These are phyloP conservation scores for Spodoptera littoralis DNA, from an alignment of 2,888 invertebrate genomes.

Conservation along the genomic window DNA sequence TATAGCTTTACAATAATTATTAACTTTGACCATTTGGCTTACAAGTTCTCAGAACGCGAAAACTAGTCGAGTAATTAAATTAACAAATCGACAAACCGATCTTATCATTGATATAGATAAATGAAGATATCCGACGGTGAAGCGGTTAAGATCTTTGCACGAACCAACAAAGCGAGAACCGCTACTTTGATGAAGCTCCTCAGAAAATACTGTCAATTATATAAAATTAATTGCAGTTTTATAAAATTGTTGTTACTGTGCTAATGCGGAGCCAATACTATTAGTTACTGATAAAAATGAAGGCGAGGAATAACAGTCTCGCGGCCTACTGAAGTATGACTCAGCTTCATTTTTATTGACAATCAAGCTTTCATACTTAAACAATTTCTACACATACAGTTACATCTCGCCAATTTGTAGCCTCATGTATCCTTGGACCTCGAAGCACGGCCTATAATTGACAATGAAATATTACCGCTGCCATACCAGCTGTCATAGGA, in stretches of 20 bases:
- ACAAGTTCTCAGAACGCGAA: conserved; percentile 22
- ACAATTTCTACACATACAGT: conserved; percentile 54
- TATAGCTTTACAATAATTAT: not conserved
- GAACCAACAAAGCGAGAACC: conserved; percentile 39
- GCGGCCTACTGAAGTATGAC: conserved; percentile 14
- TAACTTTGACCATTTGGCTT: conserved; percentile 1
- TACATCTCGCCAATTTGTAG: conserved; percentile 63
- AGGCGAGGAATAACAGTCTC: conserved; percentile 19
- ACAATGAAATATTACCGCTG: conserved; percentile 47
- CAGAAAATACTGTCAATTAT: conserved; percentile 48
- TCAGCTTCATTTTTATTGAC: conserved; percentile 40
- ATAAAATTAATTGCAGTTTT: conserved; percentile 44
- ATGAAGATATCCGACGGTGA: conserved; percentile 27
- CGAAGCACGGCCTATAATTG: conserved; percentile 48
- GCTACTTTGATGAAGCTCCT: conserved; percentile 37
- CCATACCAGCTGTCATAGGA: conserved; percentile 24
- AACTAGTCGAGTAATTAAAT: conserved; percentile 30
- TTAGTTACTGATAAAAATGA: conserved; percentile 23
- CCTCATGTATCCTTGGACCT: conserved; percentile 45
- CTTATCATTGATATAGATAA: conserved; percentile 42
- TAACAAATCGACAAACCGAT: conserved; percentile 32
- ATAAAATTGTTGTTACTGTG: conserved; percentile 26
- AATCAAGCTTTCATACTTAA: conserved; percentile 48
- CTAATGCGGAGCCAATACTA: conserved; percentile 16
- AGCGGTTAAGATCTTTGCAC: conserved; percentile 23